A percentile compares a stretch with the other conserved stretches of the same genome.
phyloP scores from a whole-genome alignment of 1,140 invertebrate species.

The Trichonephila inaurata region DNA sequence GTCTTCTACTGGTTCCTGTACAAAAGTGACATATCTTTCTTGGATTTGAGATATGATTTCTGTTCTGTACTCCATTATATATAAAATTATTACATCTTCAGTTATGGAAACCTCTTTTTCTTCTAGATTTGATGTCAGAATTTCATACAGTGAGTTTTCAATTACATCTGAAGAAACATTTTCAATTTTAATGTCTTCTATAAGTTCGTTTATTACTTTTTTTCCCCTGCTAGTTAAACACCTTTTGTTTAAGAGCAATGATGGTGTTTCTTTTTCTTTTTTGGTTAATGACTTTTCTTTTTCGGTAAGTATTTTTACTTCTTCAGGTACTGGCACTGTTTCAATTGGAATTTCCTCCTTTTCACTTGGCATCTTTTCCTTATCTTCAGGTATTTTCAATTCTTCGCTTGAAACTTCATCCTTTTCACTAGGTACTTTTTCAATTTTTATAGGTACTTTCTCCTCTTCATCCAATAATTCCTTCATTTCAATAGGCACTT shows the following conservation, averaged over 20 bases:
- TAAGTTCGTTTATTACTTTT: background rate
- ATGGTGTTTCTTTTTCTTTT: background rate
- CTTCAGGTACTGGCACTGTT: too few relatives aligned
- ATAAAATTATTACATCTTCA: background rate
- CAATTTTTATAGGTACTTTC: background rate
- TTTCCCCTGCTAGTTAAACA: background rate
- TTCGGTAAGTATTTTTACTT: too few relatives aligned
- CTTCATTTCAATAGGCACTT: background rate
- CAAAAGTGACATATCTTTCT: background rate
- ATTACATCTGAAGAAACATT: background rate
- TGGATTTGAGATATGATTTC: background rate
- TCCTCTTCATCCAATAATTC: background rate
- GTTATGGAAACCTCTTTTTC: background rate
- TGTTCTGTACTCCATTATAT: slow-evolving; percentile 10
- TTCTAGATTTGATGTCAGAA: background rate
- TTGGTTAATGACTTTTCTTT: background rate
- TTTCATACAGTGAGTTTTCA: background rate
- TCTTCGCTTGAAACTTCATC: background rate
- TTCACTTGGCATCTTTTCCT: too few relatives aligned
- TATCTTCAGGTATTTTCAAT: background rate
- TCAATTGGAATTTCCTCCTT: too few relatives aligned
- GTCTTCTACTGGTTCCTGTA: background rate
- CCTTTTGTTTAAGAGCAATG: too few relatives aligned
- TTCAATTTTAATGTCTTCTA: slow-evolving; percentile 7
- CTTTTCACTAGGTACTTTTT: too few relatives aligned